phyloP scores from a whole-genome alignment of 2,797 vertebrate species.

The Hoplostethus atlanticus region DNA sequence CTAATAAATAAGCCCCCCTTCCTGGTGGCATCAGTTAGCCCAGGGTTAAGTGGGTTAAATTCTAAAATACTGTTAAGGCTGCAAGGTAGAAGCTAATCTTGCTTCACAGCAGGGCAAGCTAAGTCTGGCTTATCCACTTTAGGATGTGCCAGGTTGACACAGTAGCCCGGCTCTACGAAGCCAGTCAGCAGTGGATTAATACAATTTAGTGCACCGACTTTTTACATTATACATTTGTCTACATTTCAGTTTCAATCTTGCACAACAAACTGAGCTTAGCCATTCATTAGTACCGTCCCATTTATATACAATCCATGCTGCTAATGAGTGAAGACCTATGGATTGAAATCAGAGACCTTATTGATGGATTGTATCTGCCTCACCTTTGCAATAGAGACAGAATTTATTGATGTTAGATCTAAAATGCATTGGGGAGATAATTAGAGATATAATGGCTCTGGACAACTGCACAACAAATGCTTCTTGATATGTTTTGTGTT shows the following conservation, averaged over 20 bases:
- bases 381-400: no score
- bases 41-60: constrained; percentile 64
- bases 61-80: constrained; percentile 68
- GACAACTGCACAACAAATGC: no score
- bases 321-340: no score
- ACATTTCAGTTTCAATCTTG: no score
- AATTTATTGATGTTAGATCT: no score
- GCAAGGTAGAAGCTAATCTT: constrained; percentile 68
- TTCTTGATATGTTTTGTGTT: no score
- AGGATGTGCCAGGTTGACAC: constrained; percentile 59
- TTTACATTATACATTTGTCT: neutral
- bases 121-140: constrained; percentile 64
- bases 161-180: constrained; percentile 46
- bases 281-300: neutral
- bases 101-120: constrained; percentile 63
- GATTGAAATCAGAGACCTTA: no score
- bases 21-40: constrained; percentile 35
- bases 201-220: neutral
- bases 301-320: no score
- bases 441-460: no score
- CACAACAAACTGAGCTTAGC: constrained; percentile 1
- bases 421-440: no score
- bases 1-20: constrained; percentile 45
- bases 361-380: no score
- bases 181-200: neutral